Evolutionary conservation across 1,140 invertebrate species (phyloP).

Genomic region (Pissodes strobi): DNA sequence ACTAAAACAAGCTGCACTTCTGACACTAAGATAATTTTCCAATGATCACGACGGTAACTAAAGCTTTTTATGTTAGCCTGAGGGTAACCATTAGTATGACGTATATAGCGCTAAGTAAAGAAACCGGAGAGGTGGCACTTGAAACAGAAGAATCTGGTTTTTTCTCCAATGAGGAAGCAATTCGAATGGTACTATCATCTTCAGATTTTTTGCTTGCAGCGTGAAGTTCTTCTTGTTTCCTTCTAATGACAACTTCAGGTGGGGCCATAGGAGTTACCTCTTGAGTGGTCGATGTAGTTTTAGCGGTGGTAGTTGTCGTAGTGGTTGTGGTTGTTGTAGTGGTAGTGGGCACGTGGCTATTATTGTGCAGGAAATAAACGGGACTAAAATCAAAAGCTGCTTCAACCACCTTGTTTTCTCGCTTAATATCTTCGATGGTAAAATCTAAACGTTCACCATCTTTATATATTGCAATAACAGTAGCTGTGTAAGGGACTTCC

Average conservation of each 20-base stretch:
- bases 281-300: conserved; percentile 60
- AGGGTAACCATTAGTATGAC: not conserved
- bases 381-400: conserved; percentile 70
- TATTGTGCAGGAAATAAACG: conserved; percentile 74
- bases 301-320: conserved; percentile 64
- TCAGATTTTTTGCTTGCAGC: conserved; percentile 36
- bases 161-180: conserved; percentile 42
- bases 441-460: conserved; percentile 60
- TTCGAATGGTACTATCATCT: conserved; percentile 35
- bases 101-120: not conserved
- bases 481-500: conserved; percentile 73
- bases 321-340: conserved; percentile 73
- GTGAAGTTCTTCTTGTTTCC: conserved; percentile 20
- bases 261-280: conserved; percentile 45
- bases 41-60: too few relatives aligned
- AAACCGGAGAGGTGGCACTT: not conserved
- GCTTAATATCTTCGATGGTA: conserved; percentile 62
- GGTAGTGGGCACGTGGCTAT: conserved; percentile 78
- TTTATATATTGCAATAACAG: conserved; percentile 70
- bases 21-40: too few relatives aligned
- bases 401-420: conserved; percentile 69
- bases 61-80: conserved; percentile 18
- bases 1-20: conserved; percentile 6
- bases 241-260: conserved; percentile 21
- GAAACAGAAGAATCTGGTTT: conserved; percentile 31